Conservation (phyloP, 2,797 vertebrate species). For the Somateria mollissima region DNA sequence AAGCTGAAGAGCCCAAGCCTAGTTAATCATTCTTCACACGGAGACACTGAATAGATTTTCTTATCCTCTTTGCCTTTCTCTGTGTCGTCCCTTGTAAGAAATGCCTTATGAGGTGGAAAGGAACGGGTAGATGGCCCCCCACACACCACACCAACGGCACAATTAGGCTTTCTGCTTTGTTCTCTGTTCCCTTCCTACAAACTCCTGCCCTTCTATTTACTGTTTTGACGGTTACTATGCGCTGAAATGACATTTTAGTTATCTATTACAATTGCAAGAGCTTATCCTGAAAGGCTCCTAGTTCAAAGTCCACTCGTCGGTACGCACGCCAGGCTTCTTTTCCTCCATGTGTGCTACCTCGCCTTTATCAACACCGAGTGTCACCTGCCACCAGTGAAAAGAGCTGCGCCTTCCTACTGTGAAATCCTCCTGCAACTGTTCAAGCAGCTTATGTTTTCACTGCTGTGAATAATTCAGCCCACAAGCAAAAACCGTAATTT, state of each 20-base stretch:
- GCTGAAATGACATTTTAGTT: neutral
- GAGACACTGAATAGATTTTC: neutral
- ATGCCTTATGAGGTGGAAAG: slow-evolving; percentile 14
- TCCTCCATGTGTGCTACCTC: neutral
- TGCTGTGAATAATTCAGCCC: neutral
- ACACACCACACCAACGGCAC: neutral
- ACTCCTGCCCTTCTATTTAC: slow-evolving; percentile 43
- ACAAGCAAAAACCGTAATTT: neutral
- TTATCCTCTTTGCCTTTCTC: neutral
- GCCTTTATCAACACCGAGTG: neutral
- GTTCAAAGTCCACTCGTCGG: slow-evolving; percentile 2
- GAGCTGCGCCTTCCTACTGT: accelerated
- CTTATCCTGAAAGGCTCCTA: neutral
- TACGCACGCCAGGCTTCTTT: neutral
- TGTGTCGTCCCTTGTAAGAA: neutral
- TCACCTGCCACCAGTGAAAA: neutral
- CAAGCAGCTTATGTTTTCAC: neutral
- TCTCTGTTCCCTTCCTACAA: slow-evolving; percentile 39
- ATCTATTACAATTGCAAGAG: neutral
- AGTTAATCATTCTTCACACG: neutral
- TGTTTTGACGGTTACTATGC: slow-evolving; percentile 63
- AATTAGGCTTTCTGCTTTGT: slow-evolving; percentile 32
- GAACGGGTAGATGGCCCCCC: neutral
- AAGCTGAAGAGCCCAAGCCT: neutral
- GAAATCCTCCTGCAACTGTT: neutral